Conservation (phyloP, 2,888 invertebrate species). For the Tuta absoluta region DNA sequence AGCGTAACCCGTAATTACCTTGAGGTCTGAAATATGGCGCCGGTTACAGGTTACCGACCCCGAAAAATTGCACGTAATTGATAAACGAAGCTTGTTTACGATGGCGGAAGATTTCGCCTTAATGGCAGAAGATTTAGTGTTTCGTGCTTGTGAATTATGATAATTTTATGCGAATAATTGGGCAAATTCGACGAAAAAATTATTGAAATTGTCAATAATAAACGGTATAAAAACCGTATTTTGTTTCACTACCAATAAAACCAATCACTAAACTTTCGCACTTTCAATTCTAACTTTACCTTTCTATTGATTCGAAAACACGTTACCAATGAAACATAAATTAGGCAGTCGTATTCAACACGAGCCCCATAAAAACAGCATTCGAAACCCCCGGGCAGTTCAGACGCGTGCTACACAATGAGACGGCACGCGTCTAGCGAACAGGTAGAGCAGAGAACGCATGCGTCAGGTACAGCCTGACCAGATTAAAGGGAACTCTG, state of each 20-base stretch:
- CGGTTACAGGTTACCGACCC: conserved; percentile 18
- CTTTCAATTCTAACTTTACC: not conserved
- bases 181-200: not conserved
- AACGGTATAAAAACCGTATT: not conserved
- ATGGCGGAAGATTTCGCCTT: conserved; percentile 12
- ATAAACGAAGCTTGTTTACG: conserved; percentile 29
- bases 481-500: conserved; percentile 41
- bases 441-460: conserved; percentile 49
- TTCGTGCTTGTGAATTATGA: not conserved
- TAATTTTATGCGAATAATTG: not conserved
- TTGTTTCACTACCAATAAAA: not conserved
- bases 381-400: conserved; percentile 21
- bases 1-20: conserved; percentile 37
- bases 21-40: conserved; percentile 41
- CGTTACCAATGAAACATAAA: not conserved
- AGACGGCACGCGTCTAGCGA: conserved; percentile 28
- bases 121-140: not conserved
- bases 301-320: not conserved
- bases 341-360: not conserved
- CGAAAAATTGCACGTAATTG: conserved; percentile 27
- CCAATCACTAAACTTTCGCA: not conserved
- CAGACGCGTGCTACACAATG: conserved; percentile 49
- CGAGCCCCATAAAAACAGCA: conserved; percentile 5
- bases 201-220: not conserved
- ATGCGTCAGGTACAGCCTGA: conserved; percentile 44